These are phyloP conservation scores for Eurois occulta DNA, from an alignment of 2,888 invertebrate species.

Conservation along the genomic window DNA sequence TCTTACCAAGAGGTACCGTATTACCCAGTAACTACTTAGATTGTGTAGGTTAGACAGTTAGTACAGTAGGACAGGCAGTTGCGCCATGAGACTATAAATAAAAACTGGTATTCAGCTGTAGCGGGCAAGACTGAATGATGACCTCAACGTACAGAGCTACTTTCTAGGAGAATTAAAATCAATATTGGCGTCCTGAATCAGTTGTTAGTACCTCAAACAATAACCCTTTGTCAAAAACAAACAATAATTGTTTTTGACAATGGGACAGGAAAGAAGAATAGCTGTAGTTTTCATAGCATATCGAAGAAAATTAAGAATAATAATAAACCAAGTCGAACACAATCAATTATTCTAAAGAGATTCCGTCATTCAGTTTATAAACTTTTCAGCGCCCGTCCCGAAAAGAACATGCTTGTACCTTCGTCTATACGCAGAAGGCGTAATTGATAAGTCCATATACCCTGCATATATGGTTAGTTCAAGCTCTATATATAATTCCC, in stretches of 20 bases:
- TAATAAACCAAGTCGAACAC: neutral
- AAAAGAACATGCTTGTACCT: neutral
- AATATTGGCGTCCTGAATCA: neutral
- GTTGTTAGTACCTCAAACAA: neutral
- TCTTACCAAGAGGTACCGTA: neutral
- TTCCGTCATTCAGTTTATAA: neutral
- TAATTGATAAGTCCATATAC: conserved; percentile 26
- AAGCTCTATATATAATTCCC: conserved; percentile 62
- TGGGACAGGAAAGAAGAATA: neutral
- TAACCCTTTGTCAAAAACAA: too few species aligned
- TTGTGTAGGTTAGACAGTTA: neutral
- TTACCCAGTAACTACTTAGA: neutral
- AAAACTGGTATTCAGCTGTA: neutral
- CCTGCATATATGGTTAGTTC: conserved; percentile 13
- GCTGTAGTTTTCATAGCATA: neutral
- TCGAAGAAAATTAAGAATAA: neutral
- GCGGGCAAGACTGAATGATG: neutral
- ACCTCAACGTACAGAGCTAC: neutral
- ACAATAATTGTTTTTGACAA: neutral
- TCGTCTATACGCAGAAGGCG: neutral
- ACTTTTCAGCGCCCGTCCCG: neutral
- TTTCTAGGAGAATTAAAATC: neutral
- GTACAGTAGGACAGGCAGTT: too few species aligned
- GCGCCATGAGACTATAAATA: neutral
- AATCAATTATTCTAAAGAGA: neutral